Conservation (phyloP, 2,113 vertebrate genomes). For the Platichthys flesus region DNA sequence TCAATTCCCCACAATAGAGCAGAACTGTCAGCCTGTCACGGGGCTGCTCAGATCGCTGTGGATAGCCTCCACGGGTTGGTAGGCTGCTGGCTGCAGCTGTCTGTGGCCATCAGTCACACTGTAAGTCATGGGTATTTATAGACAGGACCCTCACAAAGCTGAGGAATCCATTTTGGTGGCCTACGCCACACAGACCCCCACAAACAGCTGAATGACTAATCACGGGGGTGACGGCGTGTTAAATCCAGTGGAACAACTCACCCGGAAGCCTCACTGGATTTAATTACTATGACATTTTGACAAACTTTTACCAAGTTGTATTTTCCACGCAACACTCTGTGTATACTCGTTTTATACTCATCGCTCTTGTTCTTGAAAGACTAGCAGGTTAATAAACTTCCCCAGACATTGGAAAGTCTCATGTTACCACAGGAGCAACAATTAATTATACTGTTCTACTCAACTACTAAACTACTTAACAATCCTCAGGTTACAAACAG, state of each 20-base stretch:
- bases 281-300: slow-evolving; percentile 8
- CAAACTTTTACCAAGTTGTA: neutral
- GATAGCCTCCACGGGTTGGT: slow-evolving; percentile 37
- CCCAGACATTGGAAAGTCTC: neutral
- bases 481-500: too few relatives aligned
- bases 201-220: slow-evolving; percentile 73
- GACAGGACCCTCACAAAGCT: slow-evolving; percentile 81
- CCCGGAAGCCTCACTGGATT: neutral
- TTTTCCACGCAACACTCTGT: neutral
- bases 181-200: slow-evolving; percentile 69
- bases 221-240: slow-evolving; percentile 28
- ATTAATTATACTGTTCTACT: neutral
- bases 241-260: slow-evolving; percentile 45
- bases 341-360: neutral
- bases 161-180: slow-evolving; percentile 75
- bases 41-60: slow-evolving; percentile 41
- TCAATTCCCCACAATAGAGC: slow-evolving; percentile 58
- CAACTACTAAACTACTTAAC: too few relatives aligned
- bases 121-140: slow-evolving; percentile 84
- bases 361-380: neutral
- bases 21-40: slow-evolving; percentile 57
- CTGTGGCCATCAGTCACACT: slow-evolving; percentile 74
- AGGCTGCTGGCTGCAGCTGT: slow-evolving; percentile 76
- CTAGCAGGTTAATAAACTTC: neutral
- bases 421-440: neutral